Conservation (phyloP, 2,113 vertebrate species). For the Anguilla japonica region DNA sequence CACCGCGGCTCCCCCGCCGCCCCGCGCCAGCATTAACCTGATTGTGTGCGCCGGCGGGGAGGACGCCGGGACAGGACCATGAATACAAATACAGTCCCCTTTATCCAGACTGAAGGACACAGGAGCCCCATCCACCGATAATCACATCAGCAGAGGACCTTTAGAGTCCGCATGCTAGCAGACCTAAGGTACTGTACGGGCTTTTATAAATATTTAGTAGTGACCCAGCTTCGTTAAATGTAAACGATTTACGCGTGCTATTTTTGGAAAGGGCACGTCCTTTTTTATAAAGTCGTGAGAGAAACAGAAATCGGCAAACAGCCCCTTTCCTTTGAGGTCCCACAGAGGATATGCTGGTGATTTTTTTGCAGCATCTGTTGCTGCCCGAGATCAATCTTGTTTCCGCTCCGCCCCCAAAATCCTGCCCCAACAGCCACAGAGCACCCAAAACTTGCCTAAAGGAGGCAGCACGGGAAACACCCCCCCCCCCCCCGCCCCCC, state of each 20-base stretch:
- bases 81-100: constrained; percentile 10
- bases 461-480: too few relatives aligned
- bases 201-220: too few relatives aligned
- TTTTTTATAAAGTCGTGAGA: too few relatives aligned
- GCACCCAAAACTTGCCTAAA: neutral
- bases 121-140: neutral
- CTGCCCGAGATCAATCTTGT: neutral
- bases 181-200: neutral
- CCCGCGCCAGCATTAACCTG: constrained; percentile 66
- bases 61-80: constrained; percentile 30
- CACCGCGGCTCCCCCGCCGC: constrained; percentile 47
- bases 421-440: neutral
- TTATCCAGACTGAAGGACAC: too few relatives aligned
- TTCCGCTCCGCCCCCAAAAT: neutral
- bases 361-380: neutral
- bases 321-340: neutral
- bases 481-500: neutral
- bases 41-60: constrained; percentile 55
- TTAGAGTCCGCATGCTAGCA: neutral
- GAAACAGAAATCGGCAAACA: neutral
- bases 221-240: too few relatives aligned
- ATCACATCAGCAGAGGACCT: neutral
- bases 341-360: neutral
- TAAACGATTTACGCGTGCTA: neutral
- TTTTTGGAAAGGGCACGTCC: neutral